These are phyloP conservation scores for Beaufortia kweichowensis DNA, from an alignment of 2,113 vertebrate species.

Conservation along the genomic window DNA sequence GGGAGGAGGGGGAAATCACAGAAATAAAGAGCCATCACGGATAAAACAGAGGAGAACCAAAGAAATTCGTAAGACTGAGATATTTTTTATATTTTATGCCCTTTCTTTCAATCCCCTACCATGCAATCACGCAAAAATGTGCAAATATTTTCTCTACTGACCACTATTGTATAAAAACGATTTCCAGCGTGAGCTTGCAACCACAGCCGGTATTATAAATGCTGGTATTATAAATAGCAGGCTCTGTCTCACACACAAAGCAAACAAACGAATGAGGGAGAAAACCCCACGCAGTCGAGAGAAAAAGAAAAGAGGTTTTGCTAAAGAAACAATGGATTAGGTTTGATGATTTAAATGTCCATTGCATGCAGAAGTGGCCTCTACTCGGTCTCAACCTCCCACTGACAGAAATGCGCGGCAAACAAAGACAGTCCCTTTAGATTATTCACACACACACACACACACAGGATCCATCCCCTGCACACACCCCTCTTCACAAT, in stretches of 20 bases:
- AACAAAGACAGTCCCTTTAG: slow-evolving; percentile 77
- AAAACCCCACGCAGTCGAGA: not conserved
- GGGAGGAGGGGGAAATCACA: slow-evolving; percentile 33
- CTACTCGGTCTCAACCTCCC: slow-evolving; percentile 54
- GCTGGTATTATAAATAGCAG: slow-evolving; percentile 58
- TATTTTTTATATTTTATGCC: not conserved
- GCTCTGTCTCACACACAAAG: slow-evolving; percentile 52
- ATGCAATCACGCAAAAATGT: not conserved
- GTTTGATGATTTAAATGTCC: slow-evolving; percentile 34
- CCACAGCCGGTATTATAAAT: slow-evolving; percentile 44
- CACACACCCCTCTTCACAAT: slow-evolving; percentile 51
- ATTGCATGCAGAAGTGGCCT: slow-evolving; percentile 45
- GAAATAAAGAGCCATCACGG: slow-evolving; percentile 45
- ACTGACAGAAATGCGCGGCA: slow-evolving; percentile 74
- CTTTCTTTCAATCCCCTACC: not conserved
- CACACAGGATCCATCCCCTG: slow-evolving; percentile 36
- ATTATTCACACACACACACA: slow-evolving; percentile 45
- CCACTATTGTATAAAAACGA: not conserved
- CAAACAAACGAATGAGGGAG: slow-evolving; percentile 15
- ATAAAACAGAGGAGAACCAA: slow-evolving; percentile 10
- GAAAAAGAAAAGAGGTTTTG: not conserved
- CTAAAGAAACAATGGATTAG: slow-evolving; percentile 11
- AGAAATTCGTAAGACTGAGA: slow-evolving; percentile 20
- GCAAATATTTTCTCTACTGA: slow-evolving; percentile 16
- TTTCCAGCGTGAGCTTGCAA: not conserved